Conservation (phyloP, 2,797 vertebrate genomes). For the Loriculus beryllinus region DNA sequence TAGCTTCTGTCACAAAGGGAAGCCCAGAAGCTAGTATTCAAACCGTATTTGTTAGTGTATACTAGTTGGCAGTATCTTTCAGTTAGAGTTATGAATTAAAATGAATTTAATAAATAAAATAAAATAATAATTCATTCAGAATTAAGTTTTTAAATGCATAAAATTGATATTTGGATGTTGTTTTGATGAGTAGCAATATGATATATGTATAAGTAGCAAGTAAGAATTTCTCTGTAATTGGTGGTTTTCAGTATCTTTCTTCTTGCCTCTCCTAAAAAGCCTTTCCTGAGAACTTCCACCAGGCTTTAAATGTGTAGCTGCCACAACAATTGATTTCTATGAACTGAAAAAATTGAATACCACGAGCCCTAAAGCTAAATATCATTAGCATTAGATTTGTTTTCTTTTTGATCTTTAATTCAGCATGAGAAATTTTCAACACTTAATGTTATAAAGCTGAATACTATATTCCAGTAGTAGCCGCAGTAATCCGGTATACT, state of each 20-base stretch:
- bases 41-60: background rate
- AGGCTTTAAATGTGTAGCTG: background rate
- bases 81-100: too few species aligned
- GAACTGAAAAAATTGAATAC: background rate
- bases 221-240: background rate
- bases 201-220: background rate
- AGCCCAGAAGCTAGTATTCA: background rate
- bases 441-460: background rate
- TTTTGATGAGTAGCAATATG: background rate
- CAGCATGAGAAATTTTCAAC: background rate
- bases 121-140: background rate
- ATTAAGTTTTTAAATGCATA: background rate
- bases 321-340: background rate
- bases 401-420: background rate
- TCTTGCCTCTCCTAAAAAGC: background rate
- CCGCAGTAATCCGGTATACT: background rate
- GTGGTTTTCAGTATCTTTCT: background rate
- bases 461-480: background rate
- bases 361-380: background rate
- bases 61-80: background rate
- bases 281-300: background rate
- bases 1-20: background rate
- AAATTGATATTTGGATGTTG: background rate
- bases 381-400: background rate
- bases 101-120: too few species aligned